These are phyloP conservation scores for Antechinus stuartii DNA, from an alignment of 2,113 vertebrate species.

Conservation along the genomic window DNA sequence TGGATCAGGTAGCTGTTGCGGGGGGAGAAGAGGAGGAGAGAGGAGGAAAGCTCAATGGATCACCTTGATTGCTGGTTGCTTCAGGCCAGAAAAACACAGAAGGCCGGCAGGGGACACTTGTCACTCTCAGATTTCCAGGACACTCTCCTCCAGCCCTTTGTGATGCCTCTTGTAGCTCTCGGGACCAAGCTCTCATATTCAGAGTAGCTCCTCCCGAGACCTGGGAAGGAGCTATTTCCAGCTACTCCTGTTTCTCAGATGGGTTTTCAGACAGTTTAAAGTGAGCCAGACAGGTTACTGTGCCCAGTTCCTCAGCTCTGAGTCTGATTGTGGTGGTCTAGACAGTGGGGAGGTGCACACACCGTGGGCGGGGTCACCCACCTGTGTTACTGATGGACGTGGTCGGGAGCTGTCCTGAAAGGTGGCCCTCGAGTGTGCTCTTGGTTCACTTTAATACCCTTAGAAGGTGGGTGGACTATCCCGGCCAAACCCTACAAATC, in stretches of 20 bases:
- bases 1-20: conserved; percentile 24
- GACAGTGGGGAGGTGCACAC: background rate
- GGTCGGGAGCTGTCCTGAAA: background rate
- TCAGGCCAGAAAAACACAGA: conserved; percentile 33
- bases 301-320: conserved; percentile 38
- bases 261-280: conserved; percentile 22
- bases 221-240: background rate
- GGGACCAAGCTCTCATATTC: background rate
- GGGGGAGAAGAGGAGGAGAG: background rate
- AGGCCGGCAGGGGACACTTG: background rate
- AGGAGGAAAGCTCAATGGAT: background rate
- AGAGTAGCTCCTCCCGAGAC: background rate
- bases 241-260: background rate
- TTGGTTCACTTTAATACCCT: background rate
- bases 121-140: conserved; percentile 25
- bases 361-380: accelerated
- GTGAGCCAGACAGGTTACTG: conserved; percentile 8
- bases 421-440: background rate
- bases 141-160: background rate
- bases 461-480: background rate
- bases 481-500: conserved; percentile 21
- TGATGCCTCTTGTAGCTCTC: conserved; percentile 11
- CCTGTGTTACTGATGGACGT: background rate
- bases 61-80: background rate
- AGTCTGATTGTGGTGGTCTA: background rate